Evolutionary conservation across 2,888 invertebrate species (phyloP), one percentile per base, ranked within the genome.

Genomic region (Lasioglossum villosulum): DNA sequence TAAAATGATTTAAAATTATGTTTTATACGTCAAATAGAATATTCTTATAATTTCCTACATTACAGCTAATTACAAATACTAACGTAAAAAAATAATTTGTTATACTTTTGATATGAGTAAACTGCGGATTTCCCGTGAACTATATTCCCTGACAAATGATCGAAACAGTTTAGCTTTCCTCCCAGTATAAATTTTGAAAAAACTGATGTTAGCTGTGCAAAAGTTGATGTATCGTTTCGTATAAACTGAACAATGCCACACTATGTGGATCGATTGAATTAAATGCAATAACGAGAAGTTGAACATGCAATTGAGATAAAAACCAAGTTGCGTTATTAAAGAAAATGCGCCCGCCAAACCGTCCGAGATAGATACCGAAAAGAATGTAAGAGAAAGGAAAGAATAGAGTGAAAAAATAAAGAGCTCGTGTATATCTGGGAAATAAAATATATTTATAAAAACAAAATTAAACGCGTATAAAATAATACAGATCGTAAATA

Each of bases 401-500:
- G 68, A 23, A 42, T 70, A 23, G 59, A 74, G 56, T 66, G 42
- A 6, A 23, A 70, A 45, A 79, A 63, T 70, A 75, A 86, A 39
- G 39, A 80, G 52, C 14, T 59, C 66, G n/a, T 37, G 37, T 52
- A 27, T 66, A 48, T 93, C 71, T 91, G 85, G 87, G 93, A 94
- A 94, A 94, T 94, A 94, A 95, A 94, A 95, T 95, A 95, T 95
- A 95, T 94, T 94, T 94, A 93, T 93, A 94, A 94, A 94, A 94
- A 94, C 94, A 94, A 93, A 94, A 94, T 94, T 90, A 93, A 94
- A 94, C 93, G 91, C 92, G 92, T 93, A 93, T 94, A 94, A 93
- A 94, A 94, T 94, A 94, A 94, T 94, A 94, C 94, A 94, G 86
- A 82, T 93, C 90, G 91, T 92, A 92, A 83, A 91, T 91, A 93